Evolutionary conservation across 2,113 vertebrate genomes (phyloP), one percentile per base, ranked within the genome.

Genomic region (Danionella cerebrum): DNA sequence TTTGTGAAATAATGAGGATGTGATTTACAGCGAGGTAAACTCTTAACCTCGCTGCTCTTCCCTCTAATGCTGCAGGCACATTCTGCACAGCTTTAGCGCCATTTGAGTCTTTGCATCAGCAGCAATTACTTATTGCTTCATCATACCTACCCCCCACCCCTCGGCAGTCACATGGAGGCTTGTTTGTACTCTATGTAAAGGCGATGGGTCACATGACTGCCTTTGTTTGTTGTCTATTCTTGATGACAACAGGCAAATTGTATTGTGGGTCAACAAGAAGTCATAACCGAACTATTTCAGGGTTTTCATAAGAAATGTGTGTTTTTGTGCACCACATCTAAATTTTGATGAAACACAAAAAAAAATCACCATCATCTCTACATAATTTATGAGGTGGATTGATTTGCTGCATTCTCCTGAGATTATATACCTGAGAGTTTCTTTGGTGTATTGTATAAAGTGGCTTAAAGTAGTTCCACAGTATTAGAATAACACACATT

Each of bases 11-110:
- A 44, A 33, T 42, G 36, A 21, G 52, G 39, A 53, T 45, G 25
- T 67, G 7, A 10, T 52, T 60, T 65, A 59, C 42, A 36, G 2
- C n/a, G n/a, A n/a, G n/a, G n/a, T 48, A 75, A 67, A 18, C 24
- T 42, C 70, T 72, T 67, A n/a, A 72, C 44, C 47, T 27, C 53
- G 19, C 5, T 25, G 8, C 45, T 19, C 41, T 71, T 78, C 27
- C 24, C 64, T 62, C 60, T 33, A 42, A 16, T 35, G 24, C 27
- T 14, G 12, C 39, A n/a, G 39, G 39, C 39, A 45, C 25, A 60
- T 19, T 13, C 57, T 44, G 14, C 19, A 27, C 3, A 27, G 39
- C 2, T 3, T 19, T 19, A 19, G 31, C n/a, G 9, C 2, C 16
- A 3, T 27, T 31, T 60, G 4, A 45, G 39, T n/a, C 14, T 44